phyloP scores from a whole-genome alignment of 2,797 vertebrate species.

The Spondyliosoma cantharus region DNA sequence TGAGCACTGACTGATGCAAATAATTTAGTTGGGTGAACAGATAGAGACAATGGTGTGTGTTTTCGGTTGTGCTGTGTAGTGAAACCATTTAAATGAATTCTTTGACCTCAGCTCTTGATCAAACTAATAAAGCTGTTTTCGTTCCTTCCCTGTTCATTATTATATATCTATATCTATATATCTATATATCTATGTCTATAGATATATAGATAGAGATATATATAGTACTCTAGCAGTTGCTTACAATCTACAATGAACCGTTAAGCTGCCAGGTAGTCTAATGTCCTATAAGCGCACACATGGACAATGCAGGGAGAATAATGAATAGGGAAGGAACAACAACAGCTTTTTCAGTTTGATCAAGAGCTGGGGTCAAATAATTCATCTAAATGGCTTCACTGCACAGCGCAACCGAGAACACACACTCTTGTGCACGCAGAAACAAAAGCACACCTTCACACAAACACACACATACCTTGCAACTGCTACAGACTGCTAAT shows the following conservation, averaged over 20 bases:
- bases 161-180: too few species aligned
- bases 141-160: too few species aligned
- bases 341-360: constrained; percentile 43
- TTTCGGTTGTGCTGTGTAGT: too few species aligned
- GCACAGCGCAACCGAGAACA: neutral
- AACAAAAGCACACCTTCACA: neutral
- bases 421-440: neutral
- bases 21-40: too few species aligned
- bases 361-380: constrained; percentile 52
- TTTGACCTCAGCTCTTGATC: too few species aligned
- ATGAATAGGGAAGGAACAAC: constrained; percentile 29
- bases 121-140: too few species aligned
- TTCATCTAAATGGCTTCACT: constrained; percentile 26
- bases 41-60: too few species aligned
- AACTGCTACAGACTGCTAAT: constrained; percentile 7
- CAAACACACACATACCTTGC: neutral
- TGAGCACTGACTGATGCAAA: too few species aligned
- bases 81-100: too few species aligned
- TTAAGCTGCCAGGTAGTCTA: constrained; percentile 48
- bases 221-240: constrained; percentile 32
- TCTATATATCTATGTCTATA: constrained; percentile 11
- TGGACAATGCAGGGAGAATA: constrained; percentile 30
- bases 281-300: constrained; percentile 28
- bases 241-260: constrained; percentile 53
- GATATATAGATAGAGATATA: neutral